A percentile compares a stretch with the other conserved stretches of the same genome.
Conservation (phyloP, 1,140 invertebrate species). For the Pseudomyrmex cubaensis region DNA sequence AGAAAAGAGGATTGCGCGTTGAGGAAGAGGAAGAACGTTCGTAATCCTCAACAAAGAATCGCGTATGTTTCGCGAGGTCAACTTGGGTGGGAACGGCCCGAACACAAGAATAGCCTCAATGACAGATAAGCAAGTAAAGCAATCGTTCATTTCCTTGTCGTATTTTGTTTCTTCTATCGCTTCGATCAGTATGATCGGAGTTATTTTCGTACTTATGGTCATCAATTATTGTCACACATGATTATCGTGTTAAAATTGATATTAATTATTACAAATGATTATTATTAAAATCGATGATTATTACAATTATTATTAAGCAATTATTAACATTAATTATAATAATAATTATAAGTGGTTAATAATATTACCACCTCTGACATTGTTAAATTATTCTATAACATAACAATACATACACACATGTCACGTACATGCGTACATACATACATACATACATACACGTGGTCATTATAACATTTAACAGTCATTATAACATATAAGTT, state of each 20-base stretch:
- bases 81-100: background rate
- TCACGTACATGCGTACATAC: no score
- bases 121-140: no score
- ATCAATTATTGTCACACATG: background rate
- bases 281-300: conserved; percentile 11
- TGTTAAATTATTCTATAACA: conserved; percentile 11
- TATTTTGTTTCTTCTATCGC: background rate
- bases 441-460: no score
- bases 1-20: conserved; percentile 71
- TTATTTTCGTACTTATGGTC: background rate
- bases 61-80: background rate
- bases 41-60: conserved; percentile 70
- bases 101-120: no score
- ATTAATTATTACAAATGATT: conserved; percentile 20
- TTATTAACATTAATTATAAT: background rate
- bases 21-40: conserved; percentile 58
- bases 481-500: no score
- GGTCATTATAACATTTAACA: no score
- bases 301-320: conserved; percentile 33
- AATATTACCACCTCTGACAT: background rate
- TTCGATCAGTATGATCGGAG: background rate
- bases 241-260: conserved; percentile 14
- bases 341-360: conserved; percentile 6
- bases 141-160: background rate
- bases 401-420: no score